These are phyloP conservation scores for Syrista parreyssii DNA, from an alignment of 2,888 invertebrate species.

Conservation along the genomic window DNA sequence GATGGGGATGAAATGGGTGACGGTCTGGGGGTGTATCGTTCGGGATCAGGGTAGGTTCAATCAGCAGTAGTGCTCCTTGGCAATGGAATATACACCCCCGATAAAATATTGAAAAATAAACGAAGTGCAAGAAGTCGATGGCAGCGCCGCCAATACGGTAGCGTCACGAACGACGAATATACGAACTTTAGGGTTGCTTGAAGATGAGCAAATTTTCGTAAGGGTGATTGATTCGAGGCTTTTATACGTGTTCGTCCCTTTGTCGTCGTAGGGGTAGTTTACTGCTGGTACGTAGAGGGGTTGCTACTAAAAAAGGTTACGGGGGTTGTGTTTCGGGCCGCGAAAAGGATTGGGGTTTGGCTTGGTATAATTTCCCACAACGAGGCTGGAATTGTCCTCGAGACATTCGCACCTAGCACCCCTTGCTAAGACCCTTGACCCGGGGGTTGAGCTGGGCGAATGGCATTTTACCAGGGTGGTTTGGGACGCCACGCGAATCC, in stretches of 20 bases:
- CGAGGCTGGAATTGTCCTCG: not conserved
- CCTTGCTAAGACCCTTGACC: not conserved
- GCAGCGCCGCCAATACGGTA: not conserved
- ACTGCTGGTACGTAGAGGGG: not conserved
- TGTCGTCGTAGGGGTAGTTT: not conserved
- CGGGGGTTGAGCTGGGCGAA: not conserved
- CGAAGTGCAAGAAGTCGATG: not conserved
- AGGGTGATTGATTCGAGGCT: not conserved
- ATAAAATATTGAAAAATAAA: not conserved
- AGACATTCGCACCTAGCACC: not conserved
- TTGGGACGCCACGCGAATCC: not conserved
- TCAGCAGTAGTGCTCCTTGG: slow-evolving; percentile 6
- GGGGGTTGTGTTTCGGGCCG: not conserved
- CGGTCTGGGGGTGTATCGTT: not conserved
- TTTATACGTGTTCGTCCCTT: not conserved
- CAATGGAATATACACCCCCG: not conserved
- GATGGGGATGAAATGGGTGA: not conserved
- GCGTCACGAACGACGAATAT: not conserved
- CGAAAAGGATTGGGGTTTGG: not conserved
- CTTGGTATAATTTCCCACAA: not conserved
- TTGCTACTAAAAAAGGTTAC: not conserved
- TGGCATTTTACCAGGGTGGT: not conserved
- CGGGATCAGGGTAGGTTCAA: not conserved
- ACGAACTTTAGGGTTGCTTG: not conserved
- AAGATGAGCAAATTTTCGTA: not conserved